Conservation (phyloP, 2,797 vertebrate genomes). For the Menidia menidia region DNA sequence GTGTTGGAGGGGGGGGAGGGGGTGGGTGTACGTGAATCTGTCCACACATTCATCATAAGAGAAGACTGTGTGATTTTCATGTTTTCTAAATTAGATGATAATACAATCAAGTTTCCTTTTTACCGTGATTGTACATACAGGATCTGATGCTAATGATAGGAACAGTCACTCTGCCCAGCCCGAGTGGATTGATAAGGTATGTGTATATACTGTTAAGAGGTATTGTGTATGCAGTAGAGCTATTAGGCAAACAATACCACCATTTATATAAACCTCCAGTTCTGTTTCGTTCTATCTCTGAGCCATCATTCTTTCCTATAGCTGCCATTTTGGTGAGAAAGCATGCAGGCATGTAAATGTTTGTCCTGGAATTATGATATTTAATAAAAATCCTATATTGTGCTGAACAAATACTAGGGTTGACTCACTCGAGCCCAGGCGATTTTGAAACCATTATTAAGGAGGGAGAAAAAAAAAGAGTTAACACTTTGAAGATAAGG, state of each 20-base stretch:
- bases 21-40: constrained; percentile 62
- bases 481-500: constrained; percentile 72
- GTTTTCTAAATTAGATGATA: constrained; percentile 89
- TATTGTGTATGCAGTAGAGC: constrained; percentile 99
- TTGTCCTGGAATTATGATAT: constrained; percentile 99
- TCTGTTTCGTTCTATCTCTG: constrained; percentile 88
- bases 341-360: constrained; percentile 99
- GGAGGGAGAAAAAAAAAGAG: constrained; percentile 35
- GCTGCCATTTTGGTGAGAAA: constrained; percentile 97
- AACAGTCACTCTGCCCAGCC: constrained; percentile 69
- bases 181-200: constrained; percentile 80
- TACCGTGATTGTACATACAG: constrained; percentile 86
- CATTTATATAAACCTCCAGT: constrained; percentile 91
- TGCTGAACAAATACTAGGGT: constrained; percentile 88
- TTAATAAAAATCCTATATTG: constrained; percentile 98
- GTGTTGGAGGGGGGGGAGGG: neutral
- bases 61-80: constrained; percentile 82
- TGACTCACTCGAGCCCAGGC: constrained; percentile 74
- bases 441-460: constrained; percentile 68
- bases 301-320: constrained; percentile 98
- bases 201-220: constrained; percentile 98
- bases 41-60: constrained; percentile 80
- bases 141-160: constrained; percentile 77
- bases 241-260: constrained; percentile 93
- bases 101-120: constrained; percentile 90